These are phyloP conservation scores for Chitala chitala DNA, from an alignment of 2,113 vertebrate genomes.

Conservation along the genomic window DNA sequence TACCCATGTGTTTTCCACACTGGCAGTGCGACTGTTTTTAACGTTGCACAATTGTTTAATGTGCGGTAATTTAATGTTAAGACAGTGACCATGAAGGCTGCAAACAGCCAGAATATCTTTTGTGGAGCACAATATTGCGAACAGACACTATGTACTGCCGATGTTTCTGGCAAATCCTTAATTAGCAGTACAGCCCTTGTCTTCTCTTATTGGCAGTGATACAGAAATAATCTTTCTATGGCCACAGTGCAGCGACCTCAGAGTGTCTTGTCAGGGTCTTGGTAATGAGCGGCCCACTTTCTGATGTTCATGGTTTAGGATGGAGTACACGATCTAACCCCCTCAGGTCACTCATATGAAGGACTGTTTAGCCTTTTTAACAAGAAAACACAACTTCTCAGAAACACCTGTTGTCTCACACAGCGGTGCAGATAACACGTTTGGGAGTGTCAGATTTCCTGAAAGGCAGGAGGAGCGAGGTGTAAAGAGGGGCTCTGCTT, in stretches of 20 bases:
- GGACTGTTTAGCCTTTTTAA: too few species aligned
- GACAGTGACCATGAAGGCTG: conserved; percentile 2
- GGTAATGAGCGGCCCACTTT: background rate
- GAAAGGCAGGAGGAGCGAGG: too few species aligned
- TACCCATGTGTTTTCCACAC: background rate
- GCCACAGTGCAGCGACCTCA: background rate
- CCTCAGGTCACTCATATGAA: too few species aligned
- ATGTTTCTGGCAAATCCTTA: background rate
- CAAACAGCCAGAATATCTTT: conserved; percentile 8
- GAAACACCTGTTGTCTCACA: too few species aligned
- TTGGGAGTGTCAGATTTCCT: too few species aligned
- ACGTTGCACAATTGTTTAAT: background rate
- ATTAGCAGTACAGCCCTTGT: background rate
- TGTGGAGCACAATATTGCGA: background rate
- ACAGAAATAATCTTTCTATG: background rate
- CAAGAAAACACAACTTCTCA: too few species aligned
- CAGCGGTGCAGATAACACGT: too few species aligned
- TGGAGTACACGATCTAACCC: too few species aligned
- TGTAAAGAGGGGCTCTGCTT: too few species aligned
- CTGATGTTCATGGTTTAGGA: too few species aligned
- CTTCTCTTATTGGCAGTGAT: background rate
- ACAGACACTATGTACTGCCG: background rate
- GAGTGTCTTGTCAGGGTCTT: background rate
- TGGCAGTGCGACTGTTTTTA: background rate
- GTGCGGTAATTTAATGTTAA: background rate